Evolutionary conservation across 2,797 vertebrate genomes (phyloP).

Genomic region (Sebastes variabilis): DNA sequence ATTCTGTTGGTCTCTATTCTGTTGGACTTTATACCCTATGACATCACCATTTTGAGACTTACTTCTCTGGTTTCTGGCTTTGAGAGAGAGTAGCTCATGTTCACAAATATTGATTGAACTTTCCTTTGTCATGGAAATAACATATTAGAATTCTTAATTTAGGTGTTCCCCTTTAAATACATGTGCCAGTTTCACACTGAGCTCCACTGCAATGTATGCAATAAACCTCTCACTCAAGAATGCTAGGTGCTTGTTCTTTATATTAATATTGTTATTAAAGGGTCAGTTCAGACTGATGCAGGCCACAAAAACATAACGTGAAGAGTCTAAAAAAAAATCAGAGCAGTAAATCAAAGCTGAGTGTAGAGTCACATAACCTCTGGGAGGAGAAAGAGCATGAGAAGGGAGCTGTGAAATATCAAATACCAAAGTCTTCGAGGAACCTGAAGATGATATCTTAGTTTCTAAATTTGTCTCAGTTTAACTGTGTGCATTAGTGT

Average conservation of each 20-base stretch:
- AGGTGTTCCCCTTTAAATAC: neutral
- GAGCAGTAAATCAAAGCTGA: constrained; percentile 27
- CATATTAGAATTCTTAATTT: too few species aligned
- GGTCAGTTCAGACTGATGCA: neutral
- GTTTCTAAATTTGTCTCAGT: constrained; percentile 60
- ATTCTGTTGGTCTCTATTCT: too few species aligned
- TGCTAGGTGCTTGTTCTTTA: constrained; percentile 7
- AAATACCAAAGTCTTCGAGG: constrained; percentile 72
- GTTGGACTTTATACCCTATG: too few species aligned
- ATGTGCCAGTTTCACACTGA: neutral
- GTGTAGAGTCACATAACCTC: constrained; percentile 32
- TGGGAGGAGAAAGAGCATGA: constrained; percentile 32
- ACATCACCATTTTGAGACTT: too few species aligned
- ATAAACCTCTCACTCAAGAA: constrained; percentile 7
- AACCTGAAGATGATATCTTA: constrained; percentile 70
- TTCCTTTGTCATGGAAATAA: too few species aligned
- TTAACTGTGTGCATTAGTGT: constrained; percentile 20
- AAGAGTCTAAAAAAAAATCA: constrained; percentile 23
- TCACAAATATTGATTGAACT: too few species aligned
- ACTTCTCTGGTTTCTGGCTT: too few species aligned
- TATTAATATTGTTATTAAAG: neutral
- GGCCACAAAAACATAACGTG: constrained; percentile 10
- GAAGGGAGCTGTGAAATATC: constrained; percentile 45
- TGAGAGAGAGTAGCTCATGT: too few species aligned
- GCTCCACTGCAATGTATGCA: neutral